Evolutionary conservation across 1,140 invertebrate genomes (phyloP), one percentile per base, ranked within the genome.

Genomic region (Diachasma alloeum): DNA sequence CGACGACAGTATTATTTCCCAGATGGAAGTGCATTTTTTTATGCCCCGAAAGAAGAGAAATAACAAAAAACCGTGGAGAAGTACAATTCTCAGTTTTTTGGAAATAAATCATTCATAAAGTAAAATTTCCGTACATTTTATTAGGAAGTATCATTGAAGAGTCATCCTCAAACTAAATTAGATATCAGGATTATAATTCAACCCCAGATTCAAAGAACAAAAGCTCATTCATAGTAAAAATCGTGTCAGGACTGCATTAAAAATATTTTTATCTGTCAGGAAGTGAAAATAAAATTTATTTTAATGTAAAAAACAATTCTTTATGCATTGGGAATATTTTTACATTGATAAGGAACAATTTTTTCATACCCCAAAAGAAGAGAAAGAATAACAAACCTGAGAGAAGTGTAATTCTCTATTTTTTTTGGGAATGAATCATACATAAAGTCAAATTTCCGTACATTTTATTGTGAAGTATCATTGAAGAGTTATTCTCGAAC

Each of bases 111-210:
- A 74, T 74, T 74, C 59, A 56, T 74, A 46, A 74, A 74, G 15
- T 1, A n/a, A 19, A 13, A 15, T 63, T 63, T 24, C 0, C 3
- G 26, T 63, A 67, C 48, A 70, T 70, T 70, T 75, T 66, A 59
- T 75, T 75, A 75, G 69, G 74, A 75, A 66, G 68, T 75, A 75
- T 75, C 74, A 66, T 75, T 31, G 2, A 31, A 31, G 31, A 31
- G 31, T 31, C 31, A 31, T 31, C 6, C 31, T 31, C 31, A 2
- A 31, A 31, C 31, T n/a, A 31, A 31, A 31, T 31, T 31, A 31
- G 31, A 31, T 31, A 31, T 31, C 31, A 2, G 31, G 31, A 31
- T 31, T 6, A 6, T 31, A 31, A 31, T 31, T 31, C 31, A 31
- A 31, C 31, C 2, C 6, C 2, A 31, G 6, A 31, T 31, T 31